A percentile compares a stretch with the other conserved stretches of the same genome.
Conservation (phyloP, 2,888 invertebrate genomes). For the Plebejus argus region DNA sequence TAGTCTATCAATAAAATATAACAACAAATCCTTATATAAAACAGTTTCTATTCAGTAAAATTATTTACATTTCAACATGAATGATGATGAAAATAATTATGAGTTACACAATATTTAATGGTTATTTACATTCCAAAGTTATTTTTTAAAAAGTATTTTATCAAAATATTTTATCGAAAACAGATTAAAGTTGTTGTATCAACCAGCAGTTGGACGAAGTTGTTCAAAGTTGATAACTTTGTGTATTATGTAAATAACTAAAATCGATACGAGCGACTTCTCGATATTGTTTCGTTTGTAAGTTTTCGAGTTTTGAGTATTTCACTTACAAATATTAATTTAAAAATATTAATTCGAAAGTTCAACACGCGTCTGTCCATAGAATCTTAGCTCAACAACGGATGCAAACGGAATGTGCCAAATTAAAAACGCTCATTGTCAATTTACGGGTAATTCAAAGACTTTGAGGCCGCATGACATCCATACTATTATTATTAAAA, state of each 20-base stretch:
- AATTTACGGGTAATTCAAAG: too few relatives aligned
- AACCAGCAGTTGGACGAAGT: constrained; percentile 17
- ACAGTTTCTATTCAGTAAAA: too few relatives aligned
- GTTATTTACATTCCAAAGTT: neutral
- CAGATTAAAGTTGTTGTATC: constrained; percentile 15
- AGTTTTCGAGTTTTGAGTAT: neutral
- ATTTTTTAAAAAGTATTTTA: neutral
- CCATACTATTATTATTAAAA: too few relatives aligned
- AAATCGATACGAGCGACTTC: neutral
- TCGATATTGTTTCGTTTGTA: neutral
- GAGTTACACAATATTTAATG: neutral
- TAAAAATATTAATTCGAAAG: too few relatives aligned
- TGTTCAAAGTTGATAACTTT: constrained; percentile 3
- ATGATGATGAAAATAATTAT: neutral
- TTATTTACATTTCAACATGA: neutral
- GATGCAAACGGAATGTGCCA: too few relatives aligned
- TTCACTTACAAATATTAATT: neutral
- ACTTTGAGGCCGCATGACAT: too few relatives aligned
- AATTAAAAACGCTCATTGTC: too few relatives aligned
- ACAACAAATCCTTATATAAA: too few relatives aligned
- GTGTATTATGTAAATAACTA: constrained; percentile 12
- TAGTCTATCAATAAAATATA: too few relatives aligned
- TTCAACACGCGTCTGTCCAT: too few relatives aligned
- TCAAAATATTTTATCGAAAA: constrained; percentile 23
- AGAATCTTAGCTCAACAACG: too few relatives aligned